These are phyloP conservation scores for Leucoptera coffeella DNA, from an alignment of 2,888 invertebrate species.

Conservation along the genomic window DNA sequence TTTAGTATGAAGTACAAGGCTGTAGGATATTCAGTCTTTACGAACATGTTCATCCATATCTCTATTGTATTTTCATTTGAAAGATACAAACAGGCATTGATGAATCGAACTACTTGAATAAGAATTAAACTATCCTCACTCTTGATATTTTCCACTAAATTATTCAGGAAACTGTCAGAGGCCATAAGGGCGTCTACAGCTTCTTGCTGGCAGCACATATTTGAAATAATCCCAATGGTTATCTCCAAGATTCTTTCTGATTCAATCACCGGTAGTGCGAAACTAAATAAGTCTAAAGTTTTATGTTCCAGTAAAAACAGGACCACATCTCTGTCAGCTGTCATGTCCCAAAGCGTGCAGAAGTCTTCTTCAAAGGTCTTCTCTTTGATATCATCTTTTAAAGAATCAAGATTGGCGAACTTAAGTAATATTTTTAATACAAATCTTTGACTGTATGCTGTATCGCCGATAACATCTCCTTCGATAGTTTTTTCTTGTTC, in stretches of 20 bases:
- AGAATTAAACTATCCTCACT: conserved; percentile 67
- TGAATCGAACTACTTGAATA: conserved; percentile 65
- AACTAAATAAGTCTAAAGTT: conserved; percentile 58
- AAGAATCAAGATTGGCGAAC: conserved; percentile 42
- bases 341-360: conserved; percentile 82
- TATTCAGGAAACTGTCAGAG: conserved; percentile 49
- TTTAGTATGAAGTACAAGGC: conserved; percentile 65
- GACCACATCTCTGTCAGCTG: conserved; percentile 70
- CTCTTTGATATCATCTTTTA: conserved; percentile 49
- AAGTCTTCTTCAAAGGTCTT: conserved; percentile 65
- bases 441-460: conserved; percentile 72
- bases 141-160: conserved; percentile 49
- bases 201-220: conserved; percentile 67
- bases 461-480: conserved; percentile 76
- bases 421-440: conserved; percentile 63
- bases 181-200: conserved; percentile 52
- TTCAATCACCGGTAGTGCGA: conserved; percentile 48
- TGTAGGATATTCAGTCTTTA: conserved; percentile 41
- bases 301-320: conserved; percentile 61
- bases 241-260: conserved; percentile 70
- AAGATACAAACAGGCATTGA: conserved; percentile 48
- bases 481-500: conserved; percentile 26
- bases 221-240: conserved; percentile 75
- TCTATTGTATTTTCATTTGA: conserved; percentile 29
- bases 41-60: conserved; percentile 39